Percentiles rank a stretch among this genome's conserved stretches.
These are phyloP conservation scores for Diadophis punctatus DNA, from an alignment of 2,113 vertebrate genomes.

Conservation along the genomic window DNA sequence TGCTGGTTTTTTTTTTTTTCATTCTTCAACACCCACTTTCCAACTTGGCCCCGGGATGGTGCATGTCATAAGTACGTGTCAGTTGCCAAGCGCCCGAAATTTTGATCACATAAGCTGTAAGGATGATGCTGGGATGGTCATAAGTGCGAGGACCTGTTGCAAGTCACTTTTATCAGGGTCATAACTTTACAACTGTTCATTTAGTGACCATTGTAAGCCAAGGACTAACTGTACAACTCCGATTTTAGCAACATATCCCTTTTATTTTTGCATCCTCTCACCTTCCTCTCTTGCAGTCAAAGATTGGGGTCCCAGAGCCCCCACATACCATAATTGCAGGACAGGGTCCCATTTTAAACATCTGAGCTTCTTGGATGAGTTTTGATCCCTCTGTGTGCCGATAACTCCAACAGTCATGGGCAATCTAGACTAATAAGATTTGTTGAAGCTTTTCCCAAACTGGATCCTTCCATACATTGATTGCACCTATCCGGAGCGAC, in stretches of 20 bases:
- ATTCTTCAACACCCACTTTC: not conserved
- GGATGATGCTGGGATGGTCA: not conserved
- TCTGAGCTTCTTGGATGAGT: not conserved
- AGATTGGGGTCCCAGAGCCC: not conserved
- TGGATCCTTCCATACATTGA: not conserved
- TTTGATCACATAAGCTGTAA: not conserved
- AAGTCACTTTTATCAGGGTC: not conserved
- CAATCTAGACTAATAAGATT: not conserved
- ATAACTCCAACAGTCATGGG: not conserved
- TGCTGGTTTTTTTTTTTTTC: not conserved
- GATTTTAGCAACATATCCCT: not conserved
- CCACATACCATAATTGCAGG: not conserved
- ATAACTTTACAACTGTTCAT: not conserved
- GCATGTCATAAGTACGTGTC: not conserved
- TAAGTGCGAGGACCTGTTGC: not conserved
- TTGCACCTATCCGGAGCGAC: not conserved
- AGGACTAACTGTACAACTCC: not conserved
- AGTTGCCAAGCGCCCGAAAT: not conserved
- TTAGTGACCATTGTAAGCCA: not conserved
- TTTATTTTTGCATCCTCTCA: not conserved
- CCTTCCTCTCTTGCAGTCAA: not conserved
- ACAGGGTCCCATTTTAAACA: not conserved
- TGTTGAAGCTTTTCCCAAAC: not conserved
- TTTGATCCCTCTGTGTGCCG: not conserved
- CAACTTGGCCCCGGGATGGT: not conserved